Conservation (phyloP, 2,797 vertebrate species). For the Sarcoramphus papa region DNA sequence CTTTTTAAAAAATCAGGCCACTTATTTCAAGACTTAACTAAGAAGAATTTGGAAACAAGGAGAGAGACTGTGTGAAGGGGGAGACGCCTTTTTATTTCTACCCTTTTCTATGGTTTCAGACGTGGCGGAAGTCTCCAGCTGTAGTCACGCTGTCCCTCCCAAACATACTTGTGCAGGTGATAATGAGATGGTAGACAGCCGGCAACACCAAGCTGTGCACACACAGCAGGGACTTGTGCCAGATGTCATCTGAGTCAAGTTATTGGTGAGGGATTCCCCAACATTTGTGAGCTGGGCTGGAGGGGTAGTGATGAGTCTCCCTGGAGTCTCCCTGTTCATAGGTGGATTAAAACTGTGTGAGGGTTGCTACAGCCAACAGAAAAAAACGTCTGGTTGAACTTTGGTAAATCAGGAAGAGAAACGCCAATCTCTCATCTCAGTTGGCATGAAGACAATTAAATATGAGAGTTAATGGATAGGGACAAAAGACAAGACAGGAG, state of each 20-base stretch:
- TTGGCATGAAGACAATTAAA: not conserved
- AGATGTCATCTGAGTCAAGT: not conserved
- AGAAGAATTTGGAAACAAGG: not conserved
- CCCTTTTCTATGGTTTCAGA: not conserved
- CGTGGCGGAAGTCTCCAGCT: not conserved
- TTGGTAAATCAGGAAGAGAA: not conserved
- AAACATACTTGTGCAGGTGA: not conserved
- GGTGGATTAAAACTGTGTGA: not conserved
- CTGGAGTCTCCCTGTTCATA: not conserved
- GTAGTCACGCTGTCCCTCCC: not conserved
- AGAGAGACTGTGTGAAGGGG: not conserved
- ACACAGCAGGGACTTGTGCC: not conserved
- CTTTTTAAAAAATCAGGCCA: not conserved
- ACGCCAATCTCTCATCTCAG: not conserved
- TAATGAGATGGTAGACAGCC: not conserved
- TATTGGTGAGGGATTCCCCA: not conserved
- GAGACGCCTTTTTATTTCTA: not conserved
- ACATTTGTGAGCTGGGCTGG: not conserved
- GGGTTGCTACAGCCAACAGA: not conserved
- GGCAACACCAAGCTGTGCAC: not conserved
- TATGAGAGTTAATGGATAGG: not conserved
- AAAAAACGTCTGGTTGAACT: not conserved
- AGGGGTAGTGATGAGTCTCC: not conserved
- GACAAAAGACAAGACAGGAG: not conserved
- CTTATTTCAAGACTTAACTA: not conserved